Evolutionary conservation across 1,140 invertebrate genomes (phyloP).

Genomic region (Meloidogyne chitwoodi): DNA sequence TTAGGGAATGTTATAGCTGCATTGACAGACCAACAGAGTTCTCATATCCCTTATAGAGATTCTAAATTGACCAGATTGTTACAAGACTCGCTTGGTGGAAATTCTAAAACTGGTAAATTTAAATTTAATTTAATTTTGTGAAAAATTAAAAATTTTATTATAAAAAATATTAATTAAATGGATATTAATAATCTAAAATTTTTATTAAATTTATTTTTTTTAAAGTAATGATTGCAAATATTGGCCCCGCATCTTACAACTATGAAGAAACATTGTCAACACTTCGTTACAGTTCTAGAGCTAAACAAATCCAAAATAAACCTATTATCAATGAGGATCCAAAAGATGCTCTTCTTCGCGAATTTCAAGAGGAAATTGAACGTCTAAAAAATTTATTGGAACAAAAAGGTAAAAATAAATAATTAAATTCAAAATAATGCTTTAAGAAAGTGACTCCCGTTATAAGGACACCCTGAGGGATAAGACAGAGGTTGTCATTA

Average conservation of each 20-base stretch:
- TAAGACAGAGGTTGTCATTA: no score
- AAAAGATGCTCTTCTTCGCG: slow-evolving; percentile 79
- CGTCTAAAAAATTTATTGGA: slow-evolving; percentile 55
- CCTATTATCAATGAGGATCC: slow-evolving; percentile 92
- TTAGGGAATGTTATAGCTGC: slow-evolving; percentile 92
- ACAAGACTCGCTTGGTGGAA: slow-evolving; percentile 88
- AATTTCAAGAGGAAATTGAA: slow-evolving; percentile 69
- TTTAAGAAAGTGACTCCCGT: no score
- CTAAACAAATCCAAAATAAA: slow-evolving; percentile 93
- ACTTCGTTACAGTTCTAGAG: slow-evolving; percentile 82
- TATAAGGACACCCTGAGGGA: not conserved
- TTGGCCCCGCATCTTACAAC: slow-evolving; percentile 90
- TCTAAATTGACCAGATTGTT: slow-evolving; percentile 85
- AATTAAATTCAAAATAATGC: no score
- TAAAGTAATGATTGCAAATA: slow-evolving; percentile 80
- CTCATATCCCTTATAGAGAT: slow-evolving; percentile 84
- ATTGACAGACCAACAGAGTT: slow-evolving; percentile 74
- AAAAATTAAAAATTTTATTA: no score
- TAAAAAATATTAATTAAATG: no score
- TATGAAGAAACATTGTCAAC: slow-evolving; percentile 88
- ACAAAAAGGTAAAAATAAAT: slow-evolving; percentile 59
- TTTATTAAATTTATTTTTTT: not conserved
- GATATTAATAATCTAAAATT: not conserved
- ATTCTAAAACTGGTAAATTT: slow-evolving; percentile 79
- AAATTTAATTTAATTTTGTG: no score